Evolutionary conservation across 2,888 invertebrate species (phyloP), one percentile per base, ranked within the genome.

Genomic region (Dryomyza anilis): DNA sequence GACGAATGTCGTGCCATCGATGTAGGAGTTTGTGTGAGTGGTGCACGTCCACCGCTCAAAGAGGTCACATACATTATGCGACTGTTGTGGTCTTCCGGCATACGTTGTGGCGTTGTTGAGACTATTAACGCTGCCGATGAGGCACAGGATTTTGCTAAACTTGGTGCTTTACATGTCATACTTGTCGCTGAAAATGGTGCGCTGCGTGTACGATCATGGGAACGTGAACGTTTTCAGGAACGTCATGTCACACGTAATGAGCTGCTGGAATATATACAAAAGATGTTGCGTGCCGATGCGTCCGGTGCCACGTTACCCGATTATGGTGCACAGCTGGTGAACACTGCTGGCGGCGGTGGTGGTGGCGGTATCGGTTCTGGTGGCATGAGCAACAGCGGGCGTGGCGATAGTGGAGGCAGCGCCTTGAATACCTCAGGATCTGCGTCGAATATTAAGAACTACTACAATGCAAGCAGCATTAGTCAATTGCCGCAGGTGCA

Each of bases 41-140:
- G 89, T 69, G 74, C 81, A 70, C 85, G 88, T 50, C 85, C 87
- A 36, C 85, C 89, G 36, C 83, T 88, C 6, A 85, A 86, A 55
- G 83, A 83, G 85, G 75, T 85, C 72, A 82, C 86, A 80, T 84
- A 85, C 56, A 84, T 89, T 14, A 78, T 89, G 67, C 84, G 84
- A 45, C 86, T 90, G 50, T 84, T 95, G 12, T 94, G 95, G 93
- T 84, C 86, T 0, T 86, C 87, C 1, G 92, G 92, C 1, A 86
- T 92, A 62, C 85, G 86, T 65, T 87, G 89, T 21, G 86, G 86
- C 30, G 84, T 89, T 61, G 84, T 90, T 27, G 90, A 92, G 75
- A 70, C 73, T 14, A 71, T 68, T 7, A 75, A 78, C 3, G 87
- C 85, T 48, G 80, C 87, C 3, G 89, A 91, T 75, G 92, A 92